phyloP scores from a whole-genome alignment of 1,140 invertebrate species.

The Protaetia brevitarsis region DNA sequence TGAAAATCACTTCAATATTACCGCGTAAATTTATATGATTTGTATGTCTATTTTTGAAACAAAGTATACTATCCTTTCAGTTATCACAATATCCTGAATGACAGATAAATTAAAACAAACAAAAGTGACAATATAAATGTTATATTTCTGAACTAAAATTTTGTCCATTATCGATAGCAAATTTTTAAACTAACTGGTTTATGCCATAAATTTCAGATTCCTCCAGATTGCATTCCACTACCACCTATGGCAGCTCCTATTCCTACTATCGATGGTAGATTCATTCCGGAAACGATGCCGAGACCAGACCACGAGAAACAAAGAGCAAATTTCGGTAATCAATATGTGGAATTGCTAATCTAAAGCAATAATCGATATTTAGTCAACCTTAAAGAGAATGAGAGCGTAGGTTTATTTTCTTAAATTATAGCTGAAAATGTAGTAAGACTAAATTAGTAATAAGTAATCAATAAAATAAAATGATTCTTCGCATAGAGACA shows the following conservation, averaged over 20 bases:
- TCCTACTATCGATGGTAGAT: slow-evolving; percentile 41
- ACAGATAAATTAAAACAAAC: no score
- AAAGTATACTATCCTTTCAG: no score
- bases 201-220: no score
- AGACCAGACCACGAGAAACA: slow-evolving; percentile 38
- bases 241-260: slow-evolving; percentile 39
- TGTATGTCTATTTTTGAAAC: no score
- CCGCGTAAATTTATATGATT: no score
- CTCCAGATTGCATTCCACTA: slow-evolving; percentile 43
- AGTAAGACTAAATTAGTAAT: neutral
- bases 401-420: neutral
- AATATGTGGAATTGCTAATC: slow-evolving; percentile 46
- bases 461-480: no score
- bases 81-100: no score
- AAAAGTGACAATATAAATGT: no score
- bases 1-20: no score
- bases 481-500: slow-evolving; percentile 3
- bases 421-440: slow-evolving; percentile 9
- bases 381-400: slow-evolving; percentile 6
- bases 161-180: no score
- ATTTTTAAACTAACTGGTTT: no score
- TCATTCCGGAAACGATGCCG: slow-evolving; percentile 35
- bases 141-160: no score
- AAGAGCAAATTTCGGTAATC: slow-evolving; percentile 40
- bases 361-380: slow-evolving; percentile 27